These are phyloP conservation scores for Notoglanidium macrostoma DNA, from an alignment of 2,797 vertebrate genomes.

Conservation along the genomic window DNA sequence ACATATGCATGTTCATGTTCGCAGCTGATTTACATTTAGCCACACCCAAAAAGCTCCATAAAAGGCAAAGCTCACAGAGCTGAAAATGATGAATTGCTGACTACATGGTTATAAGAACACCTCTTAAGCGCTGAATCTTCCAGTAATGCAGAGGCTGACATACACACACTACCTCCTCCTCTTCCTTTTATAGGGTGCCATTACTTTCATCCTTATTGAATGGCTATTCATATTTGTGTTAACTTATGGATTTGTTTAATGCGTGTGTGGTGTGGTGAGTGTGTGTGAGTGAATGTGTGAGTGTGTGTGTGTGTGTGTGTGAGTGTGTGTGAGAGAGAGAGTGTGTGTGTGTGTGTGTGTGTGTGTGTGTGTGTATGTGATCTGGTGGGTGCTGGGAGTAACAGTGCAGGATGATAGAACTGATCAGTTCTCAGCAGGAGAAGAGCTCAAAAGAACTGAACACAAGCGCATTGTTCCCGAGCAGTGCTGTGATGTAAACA, in stretches of 20 bases:
- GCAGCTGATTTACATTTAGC: background rate
- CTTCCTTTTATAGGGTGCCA: background rate
- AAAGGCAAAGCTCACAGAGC: background rate
- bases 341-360: too few relatives aligned
- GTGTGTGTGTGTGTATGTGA: background rate
- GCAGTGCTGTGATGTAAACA: conserved; percentile 54
- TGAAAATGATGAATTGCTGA: background rate
- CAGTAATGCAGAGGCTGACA: background rate
- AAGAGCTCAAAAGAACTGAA: conserved; percentile 34
- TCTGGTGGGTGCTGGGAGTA: background rate
- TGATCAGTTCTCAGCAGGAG: conserved; percentile 11
- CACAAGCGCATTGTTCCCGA: conserved; percentile 54
- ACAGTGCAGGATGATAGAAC: conserved; percentile 20
- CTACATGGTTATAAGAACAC: background rate
- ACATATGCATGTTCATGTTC: background rate
- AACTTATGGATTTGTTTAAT: background rate
- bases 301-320: too few relatives aligned
- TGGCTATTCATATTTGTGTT: background rate
- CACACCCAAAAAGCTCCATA: background rate
- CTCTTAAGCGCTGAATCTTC: background rate
- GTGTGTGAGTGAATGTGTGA: background rate
- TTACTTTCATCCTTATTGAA: background rate
- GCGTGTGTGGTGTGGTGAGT: background rate
- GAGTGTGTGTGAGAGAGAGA: too few relatives aligned
- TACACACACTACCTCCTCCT: background rate